Evolutionary conservation across 2,888 invertebrate species (phyloP), one percentile per base, ranked within the genome.

Genomic region (Trissolcus brochymenae): DNA sequence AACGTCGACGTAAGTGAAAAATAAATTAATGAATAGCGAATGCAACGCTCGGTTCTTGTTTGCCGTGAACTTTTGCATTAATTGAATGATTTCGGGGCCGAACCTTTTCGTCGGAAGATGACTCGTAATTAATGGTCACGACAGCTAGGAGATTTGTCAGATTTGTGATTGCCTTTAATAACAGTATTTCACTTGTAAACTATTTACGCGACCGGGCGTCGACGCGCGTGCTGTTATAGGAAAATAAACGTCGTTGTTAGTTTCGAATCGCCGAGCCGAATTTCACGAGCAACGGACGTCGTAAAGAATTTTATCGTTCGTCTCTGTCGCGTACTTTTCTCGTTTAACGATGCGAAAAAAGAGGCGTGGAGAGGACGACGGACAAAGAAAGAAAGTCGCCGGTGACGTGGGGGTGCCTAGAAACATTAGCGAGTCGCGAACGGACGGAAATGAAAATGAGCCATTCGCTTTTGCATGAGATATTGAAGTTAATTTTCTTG

Each of bases 261-360:
- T 56, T 67, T 72, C 59, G 40, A 73, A 72, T 68, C 46, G 77
- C 19, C 68, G 29, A 65, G 73, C 66, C 78, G 70, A 74, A 74
- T 78, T 74, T 78, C 78, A 67, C 64, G 68, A 70, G 78, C 57
- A 67, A 55, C 78, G 74, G 74, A 78, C 78, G 74, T 78, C 74
- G 78, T 78, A 78, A 78, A 74, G 78, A 78, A 78, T 78, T 35
- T 35, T 67, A 78, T 78, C 77, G 77, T 77, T 78, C 70, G 66
- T 77, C 70, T 73, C 60, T 78, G 68, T 73, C 78, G 65, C 61
- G 70, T 60, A 78, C 78, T 78, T 78, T 78, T 74, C 71, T 75
- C 71, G 71, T 64, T 71, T 71, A 78, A 78, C 78, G 78, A 78
- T 75, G 78, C 71, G 78, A 78, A 75, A 78, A 78, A 75, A 78